These are phyloP conservation scores for Melanotaenia nigrans DNA, from an alignment of 2,797 vertebrate species.

Conservation along the genomic window DNA sequence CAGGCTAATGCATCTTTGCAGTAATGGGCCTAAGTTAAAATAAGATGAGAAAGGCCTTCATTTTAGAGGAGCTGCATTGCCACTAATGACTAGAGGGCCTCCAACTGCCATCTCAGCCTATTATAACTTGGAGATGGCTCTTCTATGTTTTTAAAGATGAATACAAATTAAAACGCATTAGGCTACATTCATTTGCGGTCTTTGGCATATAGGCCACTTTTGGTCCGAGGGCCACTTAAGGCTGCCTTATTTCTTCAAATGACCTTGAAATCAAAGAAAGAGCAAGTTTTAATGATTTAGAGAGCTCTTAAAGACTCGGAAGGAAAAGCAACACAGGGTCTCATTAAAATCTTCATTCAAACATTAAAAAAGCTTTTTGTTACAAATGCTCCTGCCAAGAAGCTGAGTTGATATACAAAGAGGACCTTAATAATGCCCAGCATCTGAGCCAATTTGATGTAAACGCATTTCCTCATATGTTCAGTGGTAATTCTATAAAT, in stretches of 20 bases:
- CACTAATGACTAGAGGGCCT: slow-evolving; percentile 80
- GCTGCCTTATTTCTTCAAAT: slow-evolving; percentile 81
- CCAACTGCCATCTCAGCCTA: slow-evolving; percentile 78
- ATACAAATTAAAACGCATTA: slow-evolving; percentile 84
- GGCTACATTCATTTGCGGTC: slow-evolving; percentile 81
- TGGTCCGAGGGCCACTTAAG: slow-evolving; percentile 82
- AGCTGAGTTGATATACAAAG: slow-evolving; percentile 73
- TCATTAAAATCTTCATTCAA: slow-evolving; percentile 84
- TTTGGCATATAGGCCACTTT: slow-evolving; percentile 81
- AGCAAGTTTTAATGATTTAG: slow-evolving; percentile 84
- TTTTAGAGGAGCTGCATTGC: slow-evolving; percentile 68
- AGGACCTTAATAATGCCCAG: slow-evolving; percentile 53
- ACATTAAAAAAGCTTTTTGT: slow-evolving; percentile 82
- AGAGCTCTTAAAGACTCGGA: slow-evolving; percentile 79
- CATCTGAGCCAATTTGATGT: slow-evolving; percentile 72
- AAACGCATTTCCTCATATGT: slow-evolving; percentile 63
- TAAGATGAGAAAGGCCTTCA: slow-evolving; percentile 77
- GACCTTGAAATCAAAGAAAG: slow-evolving; percentile 84
- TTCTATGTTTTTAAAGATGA: slow-evolving; percentile 81
- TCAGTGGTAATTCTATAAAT: slow-evolving; percentile 69
- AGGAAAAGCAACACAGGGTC: slow-evolving; percentile 73
- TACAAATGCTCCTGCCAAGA: slow-evolving; percentile 78
- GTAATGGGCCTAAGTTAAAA: slow-evolving; percentile 78
- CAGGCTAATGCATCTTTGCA: slow-evolving; percentile 73
- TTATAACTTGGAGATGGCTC: slow-evolving; percentile 77